phyloP scores from a whole-genome alignment of 2,113 vertebrate genomes.

The Perognathus longimembris region DNA sequence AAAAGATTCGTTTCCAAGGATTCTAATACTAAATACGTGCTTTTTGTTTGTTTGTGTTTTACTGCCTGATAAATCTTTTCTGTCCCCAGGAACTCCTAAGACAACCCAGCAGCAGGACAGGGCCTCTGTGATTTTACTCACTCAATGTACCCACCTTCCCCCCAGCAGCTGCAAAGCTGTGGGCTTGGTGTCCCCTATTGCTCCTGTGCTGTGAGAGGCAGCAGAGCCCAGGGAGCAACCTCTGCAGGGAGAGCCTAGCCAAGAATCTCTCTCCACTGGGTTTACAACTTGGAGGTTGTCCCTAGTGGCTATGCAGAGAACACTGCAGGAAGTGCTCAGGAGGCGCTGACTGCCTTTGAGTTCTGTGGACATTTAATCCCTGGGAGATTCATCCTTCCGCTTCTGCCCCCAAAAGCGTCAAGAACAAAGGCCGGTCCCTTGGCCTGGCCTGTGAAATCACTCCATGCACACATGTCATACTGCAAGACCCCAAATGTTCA shows the following conservation, averaged over 20 bases:
- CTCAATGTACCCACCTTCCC: neutral
- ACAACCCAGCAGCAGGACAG: fast-evolving
- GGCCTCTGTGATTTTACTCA: neutral
- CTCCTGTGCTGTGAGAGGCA: neutral
- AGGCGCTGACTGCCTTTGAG: too few species aligned
- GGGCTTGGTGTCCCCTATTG: neutral
- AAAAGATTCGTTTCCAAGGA: constrained; percentile 31
- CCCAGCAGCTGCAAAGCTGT: neutral
- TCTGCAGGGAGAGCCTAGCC: neutral
- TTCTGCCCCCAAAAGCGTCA: neutral
- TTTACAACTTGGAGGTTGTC: neutral
- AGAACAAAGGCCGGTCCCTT: neutral
- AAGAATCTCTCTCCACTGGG: neutral
- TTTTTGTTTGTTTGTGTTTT: neutral
- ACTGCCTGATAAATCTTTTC: neutral
- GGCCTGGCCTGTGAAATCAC: neutral
- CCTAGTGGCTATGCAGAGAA: neutral
- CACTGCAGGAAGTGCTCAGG: too few species aligned
- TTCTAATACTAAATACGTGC: neutral
- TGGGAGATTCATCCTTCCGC: neutral
- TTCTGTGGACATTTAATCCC: neutral
- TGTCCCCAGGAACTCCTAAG: neutral
- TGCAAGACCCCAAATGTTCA: neutral
- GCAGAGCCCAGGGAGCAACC: neutral
- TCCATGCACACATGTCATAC: neutral